Evolutionary conservation across 2,888 invertebrate species (phyloP).

Genomic region (Adineta ricciae): DNA sequence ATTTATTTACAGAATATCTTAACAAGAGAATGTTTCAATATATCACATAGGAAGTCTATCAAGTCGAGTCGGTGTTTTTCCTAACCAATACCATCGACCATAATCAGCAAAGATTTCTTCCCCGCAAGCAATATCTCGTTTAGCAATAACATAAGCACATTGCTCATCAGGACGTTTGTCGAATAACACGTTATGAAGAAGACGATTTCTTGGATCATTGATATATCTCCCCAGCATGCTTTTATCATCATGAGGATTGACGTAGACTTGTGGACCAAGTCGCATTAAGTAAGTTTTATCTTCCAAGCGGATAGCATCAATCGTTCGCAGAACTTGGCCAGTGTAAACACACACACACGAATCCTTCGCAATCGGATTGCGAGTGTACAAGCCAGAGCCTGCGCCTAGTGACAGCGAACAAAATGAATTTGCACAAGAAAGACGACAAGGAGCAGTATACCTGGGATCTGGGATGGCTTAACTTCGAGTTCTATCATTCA

Average conservation of each 20-base stretch:
- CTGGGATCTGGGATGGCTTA: neutral
- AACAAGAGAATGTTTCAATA: neutral
- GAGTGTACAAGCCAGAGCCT: neutral
- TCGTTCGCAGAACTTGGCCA: neutral
- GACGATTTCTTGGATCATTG: neutral
- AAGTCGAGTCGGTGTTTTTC: neutral
- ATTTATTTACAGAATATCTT: no score
- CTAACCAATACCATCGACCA: conserved; percentile 16
- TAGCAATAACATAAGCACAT: conserved; percentile 18
- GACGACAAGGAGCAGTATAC: no score
- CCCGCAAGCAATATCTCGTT: neutral
- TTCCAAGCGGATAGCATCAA: neutral
- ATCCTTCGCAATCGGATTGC: neutral
- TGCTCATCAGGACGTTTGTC: conserved; percentile 16
- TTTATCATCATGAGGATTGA: neutral
- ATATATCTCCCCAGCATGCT: neutral
- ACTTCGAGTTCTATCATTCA: neutral
- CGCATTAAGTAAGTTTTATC: neutral
- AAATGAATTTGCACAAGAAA: no score
- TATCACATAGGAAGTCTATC: neutral
- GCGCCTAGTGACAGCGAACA: conserved; percentile 2
- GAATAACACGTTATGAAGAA: neutral
- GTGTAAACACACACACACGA: neutral
- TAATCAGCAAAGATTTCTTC: conserved; percentile 17
- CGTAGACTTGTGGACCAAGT: conserved; percentile 1